Conservation (phyloP, 2,888 invertebrate genomes). For the Myathropa florea region DNA sequence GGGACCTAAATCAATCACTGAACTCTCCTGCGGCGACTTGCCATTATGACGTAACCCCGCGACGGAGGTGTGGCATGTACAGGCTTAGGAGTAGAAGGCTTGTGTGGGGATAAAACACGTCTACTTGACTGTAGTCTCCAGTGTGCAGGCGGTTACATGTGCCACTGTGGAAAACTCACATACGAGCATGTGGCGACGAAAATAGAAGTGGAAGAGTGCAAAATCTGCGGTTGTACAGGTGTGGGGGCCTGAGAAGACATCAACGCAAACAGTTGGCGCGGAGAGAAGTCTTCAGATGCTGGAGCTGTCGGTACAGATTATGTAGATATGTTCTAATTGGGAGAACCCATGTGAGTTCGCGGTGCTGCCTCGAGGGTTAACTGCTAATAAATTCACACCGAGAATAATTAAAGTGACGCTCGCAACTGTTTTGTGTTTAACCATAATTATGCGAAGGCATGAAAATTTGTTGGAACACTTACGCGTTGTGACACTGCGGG, state of each 20-base stretch:
- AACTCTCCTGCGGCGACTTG: conserved; percentile 49
- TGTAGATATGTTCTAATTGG: neutral
- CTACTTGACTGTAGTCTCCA: neutral
- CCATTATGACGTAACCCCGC: conserved; percentile 57
- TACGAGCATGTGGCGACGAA: neutral
- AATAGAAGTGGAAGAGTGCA: neutral
- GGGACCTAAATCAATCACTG: conserved; percentile 58
- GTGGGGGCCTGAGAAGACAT: neutral
- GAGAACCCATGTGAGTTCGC: neutral
- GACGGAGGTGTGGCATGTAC: conserved; percentile 50
- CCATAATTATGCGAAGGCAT: neutral
- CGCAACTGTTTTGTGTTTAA: neutral
- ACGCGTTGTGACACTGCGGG: neutral
- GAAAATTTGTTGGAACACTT: neutral
- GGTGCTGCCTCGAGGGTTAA: neutral
- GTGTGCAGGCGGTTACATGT: neutral
- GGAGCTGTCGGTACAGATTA: neutral
- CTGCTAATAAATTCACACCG: neutral
- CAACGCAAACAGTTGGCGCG: neutral
- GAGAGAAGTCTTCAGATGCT: neutral
- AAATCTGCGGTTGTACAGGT: neutral
- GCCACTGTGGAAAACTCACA: neutral
- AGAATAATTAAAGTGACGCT: neutral
- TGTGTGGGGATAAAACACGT: neutral
- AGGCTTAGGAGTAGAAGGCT: neutral